These are phyloP conservation scores for Phacellophora camtschatica DNA, from an alignment of 30 jellyfish, hydroid and myxozoan species.

Conservation along the genomic window DNA sequence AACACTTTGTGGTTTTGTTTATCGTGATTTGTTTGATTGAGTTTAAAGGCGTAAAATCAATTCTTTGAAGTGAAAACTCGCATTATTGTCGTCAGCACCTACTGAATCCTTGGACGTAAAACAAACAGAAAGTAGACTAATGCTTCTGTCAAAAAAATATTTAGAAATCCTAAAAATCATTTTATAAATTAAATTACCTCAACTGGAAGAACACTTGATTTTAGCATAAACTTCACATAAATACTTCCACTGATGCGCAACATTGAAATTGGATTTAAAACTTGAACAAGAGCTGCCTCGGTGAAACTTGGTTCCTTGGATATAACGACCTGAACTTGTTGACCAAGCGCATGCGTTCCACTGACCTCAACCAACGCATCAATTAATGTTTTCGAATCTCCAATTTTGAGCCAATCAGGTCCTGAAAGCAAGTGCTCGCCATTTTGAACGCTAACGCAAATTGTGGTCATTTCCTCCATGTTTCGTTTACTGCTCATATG, in stretches of 20 bases:
- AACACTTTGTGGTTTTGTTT: too few species aligned
- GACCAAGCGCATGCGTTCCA: constrained; percentile 89
- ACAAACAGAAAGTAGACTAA: too few species aligned
- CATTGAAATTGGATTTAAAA: constrained; percentile 63
- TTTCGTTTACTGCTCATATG: neutral
- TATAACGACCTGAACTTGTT: constrained; percentile 91
- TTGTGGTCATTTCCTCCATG: constrained; percentile 74
- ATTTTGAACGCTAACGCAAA: constrained; percentile 81
- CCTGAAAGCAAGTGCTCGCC: constrained; percentile 86
- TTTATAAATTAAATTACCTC: too few species aligned
- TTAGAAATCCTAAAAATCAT: too few species aligned
- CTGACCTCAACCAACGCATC: constrained; percentile 90
- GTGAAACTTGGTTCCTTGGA: constrained; percentile 90
- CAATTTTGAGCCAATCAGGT: constrained; percentile 95
- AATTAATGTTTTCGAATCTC: constrained; percentile 60
- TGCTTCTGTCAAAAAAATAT: too few species aligned
- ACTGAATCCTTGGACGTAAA: too few species aligned
- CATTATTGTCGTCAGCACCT: too few species aligned
- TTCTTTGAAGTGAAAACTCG: too few species aligned
- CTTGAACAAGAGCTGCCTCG: constrained; percentile 93
- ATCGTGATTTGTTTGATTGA: too few species aligned
- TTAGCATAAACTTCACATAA: constrained; percentile 81
- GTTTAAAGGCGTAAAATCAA: too few species aligned
- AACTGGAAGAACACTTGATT: constrained; percentile 51
- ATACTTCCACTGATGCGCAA: constrained; percentile 68